phyloP scores from a whole-genome alignment of 1,140 invertebrate genomes.

The Paracyclopina nana region DNA sequence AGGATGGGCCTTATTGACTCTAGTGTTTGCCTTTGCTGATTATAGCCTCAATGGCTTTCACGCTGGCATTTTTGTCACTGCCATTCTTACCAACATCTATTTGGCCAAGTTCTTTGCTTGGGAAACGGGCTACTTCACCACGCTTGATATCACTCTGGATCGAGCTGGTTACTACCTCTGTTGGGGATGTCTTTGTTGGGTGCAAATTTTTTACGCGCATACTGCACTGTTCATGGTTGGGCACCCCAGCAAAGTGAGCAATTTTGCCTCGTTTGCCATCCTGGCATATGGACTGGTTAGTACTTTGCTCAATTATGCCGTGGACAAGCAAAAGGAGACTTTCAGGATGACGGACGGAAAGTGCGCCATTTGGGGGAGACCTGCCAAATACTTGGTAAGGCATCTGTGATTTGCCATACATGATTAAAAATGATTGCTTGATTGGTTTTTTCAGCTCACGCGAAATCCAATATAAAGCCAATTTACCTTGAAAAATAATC shows the following conservation, averaged over 20 bases:
- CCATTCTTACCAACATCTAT: constrained; percentile 32
- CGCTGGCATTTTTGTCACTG: constrained; percentile 28
- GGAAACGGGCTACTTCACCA: constrained; percentile 40
- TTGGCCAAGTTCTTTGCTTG: constrained; percentile 40
- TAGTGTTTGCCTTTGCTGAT: constrained; percentile 25
- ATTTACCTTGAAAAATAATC: no score
- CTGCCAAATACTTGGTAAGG: constrained; percentile 29
- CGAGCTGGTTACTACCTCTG: constrained; percentile 40
- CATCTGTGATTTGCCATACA: no score
- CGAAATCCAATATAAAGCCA: no score
- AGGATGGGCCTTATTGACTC: constrained; percentile 34
- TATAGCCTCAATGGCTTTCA: constrained; percentile 28
- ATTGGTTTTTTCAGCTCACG: no score
- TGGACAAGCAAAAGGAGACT: constrained; percentile 31
- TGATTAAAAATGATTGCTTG: no score
- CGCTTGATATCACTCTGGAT: constrained; percentile 39
- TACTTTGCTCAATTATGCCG: constrained; percentile 33
- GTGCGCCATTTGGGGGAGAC: constrained; percentile 31
- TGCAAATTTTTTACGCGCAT: constrained; percentile 34
- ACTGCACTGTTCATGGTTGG: constrained; percentile 33
- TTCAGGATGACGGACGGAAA: constrained; percentile 28
- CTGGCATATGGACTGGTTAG: constrained; percentile 26
- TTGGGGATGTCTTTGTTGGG: constrained; percentile 39
- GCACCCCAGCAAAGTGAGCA: constrained; percentile 23
- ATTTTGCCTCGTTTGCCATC: constrained; percentile 23